These are phyloP conservation scores for Molossus molossus DNA, from an alignment of 2,797 vertebrate genomes.

Conservation along the genomic window DNA sequence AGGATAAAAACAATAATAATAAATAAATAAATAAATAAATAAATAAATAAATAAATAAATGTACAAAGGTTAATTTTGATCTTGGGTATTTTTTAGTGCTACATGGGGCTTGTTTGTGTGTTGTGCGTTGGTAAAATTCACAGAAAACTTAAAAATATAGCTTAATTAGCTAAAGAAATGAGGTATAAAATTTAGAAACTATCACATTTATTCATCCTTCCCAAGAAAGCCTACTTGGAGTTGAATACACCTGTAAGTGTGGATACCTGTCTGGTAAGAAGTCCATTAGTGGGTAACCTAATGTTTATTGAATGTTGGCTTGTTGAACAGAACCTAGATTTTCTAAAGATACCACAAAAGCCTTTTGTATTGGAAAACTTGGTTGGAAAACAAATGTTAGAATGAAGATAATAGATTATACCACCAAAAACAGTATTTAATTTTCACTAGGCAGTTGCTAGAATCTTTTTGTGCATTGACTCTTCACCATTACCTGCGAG, in stretches of 20 bases:
- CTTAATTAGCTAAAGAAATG: background rate
- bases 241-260: background rate
- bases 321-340: background rate
- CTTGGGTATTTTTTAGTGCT: background rate
- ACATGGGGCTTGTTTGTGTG: background rate
- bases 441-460: background rate
- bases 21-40: background rate
- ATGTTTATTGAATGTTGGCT: background rate
- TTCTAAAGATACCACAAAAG: background rate
- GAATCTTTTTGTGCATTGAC: background rate
- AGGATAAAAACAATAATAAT: no score
- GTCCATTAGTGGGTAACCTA: background rate
- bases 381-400: background rate
- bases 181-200: background rate
- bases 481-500: background rate
- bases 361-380: slow-evolving; percentile 27
- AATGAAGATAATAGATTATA: background rate
- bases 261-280: background rate
- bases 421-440: background rate
- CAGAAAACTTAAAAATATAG: slow-evolving; percentile 33
- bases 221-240: background rate
- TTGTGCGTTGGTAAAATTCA: slow-evolving; percentile 27
- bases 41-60: background rate
- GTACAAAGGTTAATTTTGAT: slow-evolving; percentile 54
- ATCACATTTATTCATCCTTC: background rate